Base-by-base conservation (phyloP, 2,113 vertebrate species). In the Mandrillus leucophaeus region DNA sequence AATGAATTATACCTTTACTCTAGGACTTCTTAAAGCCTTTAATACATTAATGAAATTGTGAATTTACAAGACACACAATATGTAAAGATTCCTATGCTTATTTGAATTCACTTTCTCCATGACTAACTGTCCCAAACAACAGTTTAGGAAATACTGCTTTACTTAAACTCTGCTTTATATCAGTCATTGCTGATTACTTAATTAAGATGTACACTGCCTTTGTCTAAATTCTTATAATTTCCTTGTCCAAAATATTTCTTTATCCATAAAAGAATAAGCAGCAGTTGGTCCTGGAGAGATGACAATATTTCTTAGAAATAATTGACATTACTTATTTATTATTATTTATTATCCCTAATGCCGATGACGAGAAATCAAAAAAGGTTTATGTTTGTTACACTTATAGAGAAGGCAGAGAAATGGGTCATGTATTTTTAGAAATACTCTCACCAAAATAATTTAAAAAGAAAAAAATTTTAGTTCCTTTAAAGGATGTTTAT, bases 291-390 rank as follows among this genome's bases (percentile, higher is more conserved):
- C n/a, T 55, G 38, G 32, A 61, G 13, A 61, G 30, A 55, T 96
- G 32, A 68, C 10, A 45, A 72, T n/a, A 88, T 57, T 76, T 85
- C 59, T 70, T 82, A 94, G 43, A 92, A 90, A 94, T 94, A 82
- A 73, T 43, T 45, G 48, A 73, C 18, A 48, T 59, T 55, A 87
- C 10, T 79, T 27, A 30, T 64, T 61, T 61, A 88, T 93, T 82
- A 95, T 80, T 90, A 83, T 93, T 93, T 82, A 95, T 80, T 90
- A 87, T 90, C 52, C 8, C 23, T 92, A 93, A 96, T 90, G 57
- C 70, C 73, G 61, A 75, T 2, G 20, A 72, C 70, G 38, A 64
- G 43, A 95, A 93, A 73, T 80, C 7, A 93, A 91, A 75, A 88
- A 79, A 73, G 84, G 45, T 79, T 75, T 87, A 70, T 61, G 68